A percentile compares a stretch with the other conserved stretches of the same genome.
Evolutionary conservation across 1,140 invertebrate species (phyloP).

Genomic region (Ceratoteleas bidentatus): DNA sequence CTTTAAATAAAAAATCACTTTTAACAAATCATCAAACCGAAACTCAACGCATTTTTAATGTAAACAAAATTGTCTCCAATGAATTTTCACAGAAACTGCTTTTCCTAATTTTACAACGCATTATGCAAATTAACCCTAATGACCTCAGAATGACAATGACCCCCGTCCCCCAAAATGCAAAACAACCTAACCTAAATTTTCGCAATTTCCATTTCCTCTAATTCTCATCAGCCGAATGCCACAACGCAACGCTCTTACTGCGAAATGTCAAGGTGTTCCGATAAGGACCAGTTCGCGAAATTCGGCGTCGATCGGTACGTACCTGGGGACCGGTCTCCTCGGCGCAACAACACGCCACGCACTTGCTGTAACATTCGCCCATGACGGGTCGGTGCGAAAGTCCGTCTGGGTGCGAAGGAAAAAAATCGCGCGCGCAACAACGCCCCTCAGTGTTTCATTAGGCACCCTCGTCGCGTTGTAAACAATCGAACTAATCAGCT

Average conservation of each 20-base stretch:
- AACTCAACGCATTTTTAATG: no score
- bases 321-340: slow-evolving; percentile 83
- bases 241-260: background rate
- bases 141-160: no score
- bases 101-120: no score
- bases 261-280: slow-evolving; percentile 47
- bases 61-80: no score
- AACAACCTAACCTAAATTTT: no score
- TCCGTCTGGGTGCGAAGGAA: slow-evolving; percentile 1
- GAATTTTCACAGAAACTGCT: no score
- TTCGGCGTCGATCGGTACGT: slow-evolving; percentile 52
- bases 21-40: no score
- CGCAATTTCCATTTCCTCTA: no score
- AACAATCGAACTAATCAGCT: slow-evolving; percentile 55
- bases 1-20: no score
- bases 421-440: slow-evolving; percentile 11
- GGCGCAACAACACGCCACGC: slow-evolving; percentile 81
- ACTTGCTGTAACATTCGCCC: slow-evolving; percentile 80
- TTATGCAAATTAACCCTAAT: no score
- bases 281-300: slow-evolving; percentile 25
- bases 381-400: slow-evolving; percentile 57
- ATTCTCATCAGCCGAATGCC: background rate
- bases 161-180: no score
- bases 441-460: slow-evolving; percentile 20
- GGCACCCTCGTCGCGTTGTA: slow-evolving; percentile 34